These are phyloP conservation scores for Leptothorax acervorum DNA, from an alignment of 2,888 invertebrate species.

Conservation along the genomic window DNA sequence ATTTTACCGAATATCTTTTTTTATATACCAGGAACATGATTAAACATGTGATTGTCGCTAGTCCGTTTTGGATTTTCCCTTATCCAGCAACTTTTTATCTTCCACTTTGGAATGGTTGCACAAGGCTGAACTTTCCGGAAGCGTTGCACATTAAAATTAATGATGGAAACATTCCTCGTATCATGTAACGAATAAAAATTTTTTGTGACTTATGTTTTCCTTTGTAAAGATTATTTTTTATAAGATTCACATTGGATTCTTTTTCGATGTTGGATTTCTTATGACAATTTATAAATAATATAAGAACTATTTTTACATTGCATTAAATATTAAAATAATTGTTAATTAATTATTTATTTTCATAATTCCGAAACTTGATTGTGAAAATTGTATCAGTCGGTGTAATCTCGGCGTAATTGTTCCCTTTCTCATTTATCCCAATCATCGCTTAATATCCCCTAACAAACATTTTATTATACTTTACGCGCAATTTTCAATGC, in stretches of 20 bases:
- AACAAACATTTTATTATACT: not conserved
- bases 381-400: slow-evolving; percentile 6
- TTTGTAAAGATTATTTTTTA: not conserved
- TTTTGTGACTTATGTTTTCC: not conserved
- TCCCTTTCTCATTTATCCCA: not conserved
- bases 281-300: not conserved
- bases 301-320: not conserved
- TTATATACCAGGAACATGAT: not conserved
- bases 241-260: not conserved
- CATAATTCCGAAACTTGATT: not conserved
- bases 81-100: not conserved
- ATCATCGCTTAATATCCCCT: not conserved
- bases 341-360: not conserved
- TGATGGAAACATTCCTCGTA: slow-evolving; percentile 47
- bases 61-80: slow-evolving; percentile 20
- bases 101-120: slow-evolving; percentile 13
- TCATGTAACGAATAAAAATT: not conserved
- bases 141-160: slow-evolving; percentile 47
- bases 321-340: not conserved
- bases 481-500: not conserved
- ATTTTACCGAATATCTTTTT: not conserved
- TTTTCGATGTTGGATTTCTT: not conserved
- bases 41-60: not conserved
- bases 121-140: slow-evolving; percentile 49
- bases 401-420: slow-evolving; percentile 36